These are phyloP conservation scores for Ascidia mentula DNA, from an alignment of 23 tunicate genomes.

Conservation along the genomic window DNA sequence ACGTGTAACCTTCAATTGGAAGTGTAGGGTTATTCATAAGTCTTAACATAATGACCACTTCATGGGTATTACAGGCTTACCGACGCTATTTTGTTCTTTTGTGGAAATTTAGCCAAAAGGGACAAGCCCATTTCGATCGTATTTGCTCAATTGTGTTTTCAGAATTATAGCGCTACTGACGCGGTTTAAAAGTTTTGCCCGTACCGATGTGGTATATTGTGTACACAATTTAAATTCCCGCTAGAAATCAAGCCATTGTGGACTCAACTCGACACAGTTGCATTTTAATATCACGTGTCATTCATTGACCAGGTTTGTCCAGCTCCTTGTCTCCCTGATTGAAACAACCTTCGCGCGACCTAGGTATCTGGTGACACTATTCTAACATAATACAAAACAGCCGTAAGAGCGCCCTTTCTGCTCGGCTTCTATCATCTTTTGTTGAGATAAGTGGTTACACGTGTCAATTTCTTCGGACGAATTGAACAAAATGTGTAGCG, in stretches of 20 bases:
- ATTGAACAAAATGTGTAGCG: neutral
- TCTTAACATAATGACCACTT: neutral
- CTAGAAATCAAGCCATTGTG: neutral
- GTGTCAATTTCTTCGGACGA: neutral
- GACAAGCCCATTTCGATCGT: neutral
- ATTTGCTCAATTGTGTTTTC: neutral
- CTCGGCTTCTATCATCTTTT: neutral
- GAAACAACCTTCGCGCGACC: neutral
- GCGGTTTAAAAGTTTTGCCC: too few species aligned
- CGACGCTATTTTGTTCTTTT: neutral
- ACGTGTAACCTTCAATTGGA: neutral
- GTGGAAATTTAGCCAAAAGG: neutral
- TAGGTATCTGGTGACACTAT: neutral
- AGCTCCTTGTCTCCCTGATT: neutral
- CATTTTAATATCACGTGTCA: slow-evolving; percentile 4
- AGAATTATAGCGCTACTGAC: too few species aligned
- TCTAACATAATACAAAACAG: neutral
- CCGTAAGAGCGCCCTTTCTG: neutral
- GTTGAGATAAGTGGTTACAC: neutral
- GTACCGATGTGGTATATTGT: neutral
- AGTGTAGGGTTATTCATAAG: neutral
- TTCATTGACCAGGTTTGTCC: slow-evolving; percentile 5
- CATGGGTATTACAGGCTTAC: neutral
- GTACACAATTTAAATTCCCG: neutral
- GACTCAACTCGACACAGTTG: neutral